Base-by-base conservation (phyloP, 1,140 invertebrate genomes). In the Trichoplusia ni region DNA sequence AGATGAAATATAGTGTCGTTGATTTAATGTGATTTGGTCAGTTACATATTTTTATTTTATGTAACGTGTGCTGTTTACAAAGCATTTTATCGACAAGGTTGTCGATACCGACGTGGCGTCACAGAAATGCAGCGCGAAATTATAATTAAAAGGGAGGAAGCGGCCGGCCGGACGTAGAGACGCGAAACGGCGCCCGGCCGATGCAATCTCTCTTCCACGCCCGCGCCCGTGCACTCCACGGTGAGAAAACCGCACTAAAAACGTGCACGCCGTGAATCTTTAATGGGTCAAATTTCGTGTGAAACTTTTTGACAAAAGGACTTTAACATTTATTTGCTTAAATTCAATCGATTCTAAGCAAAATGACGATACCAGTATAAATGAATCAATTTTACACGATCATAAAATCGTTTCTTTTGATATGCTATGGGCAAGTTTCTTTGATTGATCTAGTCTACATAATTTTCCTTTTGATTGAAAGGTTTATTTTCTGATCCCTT, bases 171-270 rank as follows among this genome's bases (percentile, higher is more conserved):
- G 84, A 85, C 77, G 79, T 77, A 71, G 46, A 74, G 78, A 77
- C 71, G 79, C 75, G 73, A 79, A 79, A 81, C 76, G 63, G 85
- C 82, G 85, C 81, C 83, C 67, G 79, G 69, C 67, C 79, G 85
- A 86, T 88, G 78, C 81, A 81, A 89, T 87, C 84, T 84, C 71
- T 71, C 49, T 73, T 46, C 70, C 68, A 75, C 67, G 69, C 73
- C 73, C 69, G 71, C 70, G 27, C 75, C 74, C 76, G 83, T 78
- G 82, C 81, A 0, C 69, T 68, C 68, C 61, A 49, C 73, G 71
- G 77, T 79, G 80, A 84, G 84, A 86, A 86, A 86, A 74, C 72
- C 69, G 67, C 77, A 70, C 71, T 68, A 77, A 82, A 72, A 75
- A 65, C 68, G 81, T 74, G 72, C 77, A 80, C 75, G 72, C 31